Percentiles rank a stretch among this genome's conserved stretches.
These are phyloP conservation scores for Zosterops borbonicus DNA, from an alignment of 2,113 vertebrate genomes.

Conservation along the genomic window DNA sequence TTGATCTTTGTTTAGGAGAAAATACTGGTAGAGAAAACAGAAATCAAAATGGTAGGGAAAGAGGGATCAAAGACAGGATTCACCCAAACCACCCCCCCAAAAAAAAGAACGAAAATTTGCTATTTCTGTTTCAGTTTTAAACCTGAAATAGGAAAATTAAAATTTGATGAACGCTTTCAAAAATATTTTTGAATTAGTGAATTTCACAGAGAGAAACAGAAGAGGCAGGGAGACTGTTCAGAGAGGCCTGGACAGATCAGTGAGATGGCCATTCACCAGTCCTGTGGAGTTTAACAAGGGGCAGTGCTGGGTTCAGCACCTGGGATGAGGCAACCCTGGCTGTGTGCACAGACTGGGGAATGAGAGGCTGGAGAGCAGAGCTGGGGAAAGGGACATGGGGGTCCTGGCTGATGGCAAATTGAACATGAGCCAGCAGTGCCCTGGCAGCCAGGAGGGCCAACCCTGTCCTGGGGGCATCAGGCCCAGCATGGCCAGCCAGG, in stretches of 20 bases:
- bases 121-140: not conserved
- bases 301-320: not conserved
- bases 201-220: not conserved
- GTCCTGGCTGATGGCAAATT: fast-evolving
- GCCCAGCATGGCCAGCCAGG: fast-evolving
- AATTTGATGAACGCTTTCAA: not conserved
- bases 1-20: not conserved
- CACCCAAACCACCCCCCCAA: not conserved
- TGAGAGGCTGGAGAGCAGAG: not conserved
- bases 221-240: not conserved
- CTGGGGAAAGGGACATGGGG: fast-evolving
- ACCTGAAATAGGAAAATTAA: not conserved
- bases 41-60: not conserved
- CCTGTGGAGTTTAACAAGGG: not conserved
- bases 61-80: not conserved
- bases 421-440: not conserved
- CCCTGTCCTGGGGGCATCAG: not conserved
- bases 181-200: not conserved
- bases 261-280: not conserved
- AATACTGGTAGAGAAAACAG: not conserved
- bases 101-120: not conserved
- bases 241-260: not conserved
- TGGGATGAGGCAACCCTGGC: not conserved
- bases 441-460: not conserved
- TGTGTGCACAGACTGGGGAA: not conserved